A percentile compares a stretch with the other conserved stretches of the same genome.
phyloP scores from a whole-genome alignment of 1,140 invertebrate genomes.

The Neotoxoptera formosana region DNA sequence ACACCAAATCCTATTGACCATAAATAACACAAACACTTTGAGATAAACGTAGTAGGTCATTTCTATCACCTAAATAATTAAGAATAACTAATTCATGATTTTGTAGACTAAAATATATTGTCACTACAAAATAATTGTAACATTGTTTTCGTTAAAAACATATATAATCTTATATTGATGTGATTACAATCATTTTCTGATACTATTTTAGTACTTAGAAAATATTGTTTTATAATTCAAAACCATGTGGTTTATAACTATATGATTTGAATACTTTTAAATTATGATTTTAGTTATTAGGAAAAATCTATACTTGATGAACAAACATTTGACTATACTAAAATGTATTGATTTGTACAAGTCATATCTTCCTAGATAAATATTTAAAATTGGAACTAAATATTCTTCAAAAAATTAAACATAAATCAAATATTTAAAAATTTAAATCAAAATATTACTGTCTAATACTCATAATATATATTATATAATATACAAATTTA shows the following conservation, averaged over 20 bases:
- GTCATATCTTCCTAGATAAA: background rate
- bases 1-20: background rate
- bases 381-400: background rate
- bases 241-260: background rate
- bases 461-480: background rate
- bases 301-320: background rate
- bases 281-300: background rate
- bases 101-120: background rate
- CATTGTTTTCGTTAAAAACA: background rate
- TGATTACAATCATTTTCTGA: background rate
- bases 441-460: background rate
- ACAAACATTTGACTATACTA: no score
- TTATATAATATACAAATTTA: no score
- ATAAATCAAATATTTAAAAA: no score
- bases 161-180: background rate
- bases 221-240: background rate
- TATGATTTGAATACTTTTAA: background rate
- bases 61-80: slow-evolving; percentile 1
- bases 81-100: background rate
- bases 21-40: background rate
- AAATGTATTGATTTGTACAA: background rate
- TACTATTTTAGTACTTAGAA: background rate
- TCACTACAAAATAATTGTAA: background rate
- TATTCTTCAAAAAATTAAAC: background rate
- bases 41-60: background rate